phyloP scores from a whole-genome alignment of 1,140 invertebrate species.

The Contarinia nasturtii region DNA sequence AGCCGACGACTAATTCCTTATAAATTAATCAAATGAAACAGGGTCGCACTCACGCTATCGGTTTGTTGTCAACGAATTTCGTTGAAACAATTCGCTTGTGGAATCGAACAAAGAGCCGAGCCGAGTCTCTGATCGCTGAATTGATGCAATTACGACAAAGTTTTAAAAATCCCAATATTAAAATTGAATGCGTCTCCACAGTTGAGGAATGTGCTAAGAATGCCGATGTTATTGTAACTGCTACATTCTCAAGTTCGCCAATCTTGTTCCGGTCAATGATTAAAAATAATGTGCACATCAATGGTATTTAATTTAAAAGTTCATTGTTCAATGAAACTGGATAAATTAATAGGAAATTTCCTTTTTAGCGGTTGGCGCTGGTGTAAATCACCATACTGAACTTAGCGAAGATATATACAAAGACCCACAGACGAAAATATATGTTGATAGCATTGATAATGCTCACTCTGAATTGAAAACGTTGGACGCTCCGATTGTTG shows the following conservation, averaged over 20 bases:
- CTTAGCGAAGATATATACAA: conserved; percentile 21
- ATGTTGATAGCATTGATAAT: conserved; percentile 21
- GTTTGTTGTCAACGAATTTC: conserved; percentile 18
- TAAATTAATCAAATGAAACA: background rate
- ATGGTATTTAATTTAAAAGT: conserved; percentile 10
- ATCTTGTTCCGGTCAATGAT: conserved; percentile 27
- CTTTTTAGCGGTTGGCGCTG: conserved; percentile 24
- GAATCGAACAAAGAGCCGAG: conserved; percentile 29
- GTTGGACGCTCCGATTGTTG: conserved; percentile 14
- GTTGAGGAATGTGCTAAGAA: conserved; percentile 26
- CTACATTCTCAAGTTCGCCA: conserved; percentile 23
- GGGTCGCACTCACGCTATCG: conserved; percentile 30
- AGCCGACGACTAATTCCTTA: too few relatives aligned
- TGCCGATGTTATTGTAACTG: conserved; percentile 34
- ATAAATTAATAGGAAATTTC: background rate
- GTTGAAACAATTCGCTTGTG: conserved; percentile 30
- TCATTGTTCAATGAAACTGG: background rate
- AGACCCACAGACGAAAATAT: conserved; percentile 11
- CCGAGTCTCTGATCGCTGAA: conserved; percentile 20
- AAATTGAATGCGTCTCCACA: conserved; percentile 4
- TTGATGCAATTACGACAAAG: conserved; percentile 9
- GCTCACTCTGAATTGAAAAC: conserved; percentile 20
- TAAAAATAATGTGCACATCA: conserved; percentile 27
- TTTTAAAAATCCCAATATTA: conserved; percentile 7
- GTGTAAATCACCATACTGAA: conserved; percentile 21